Evolutionary conservation across 1,140 invertebrate genomes (phyloP), one percentile per base, ranked within the genome.

Genomic region (Platorchestia sp.): DNA sequence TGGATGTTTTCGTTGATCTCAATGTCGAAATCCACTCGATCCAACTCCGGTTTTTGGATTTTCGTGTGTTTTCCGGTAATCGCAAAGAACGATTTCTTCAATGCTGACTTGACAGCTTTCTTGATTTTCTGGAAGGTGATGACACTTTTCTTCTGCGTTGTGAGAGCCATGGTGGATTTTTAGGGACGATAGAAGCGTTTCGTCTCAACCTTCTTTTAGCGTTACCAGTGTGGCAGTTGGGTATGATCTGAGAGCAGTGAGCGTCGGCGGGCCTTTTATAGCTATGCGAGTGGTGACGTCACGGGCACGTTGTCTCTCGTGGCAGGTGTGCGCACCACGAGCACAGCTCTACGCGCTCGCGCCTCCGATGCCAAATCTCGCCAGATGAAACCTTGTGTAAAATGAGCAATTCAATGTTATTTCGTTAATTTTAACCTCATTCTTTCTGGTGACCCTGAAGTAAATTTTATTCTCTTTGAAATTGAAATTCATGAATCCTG

Each of bases 271-370:
- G 43, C 45, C 91, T 93, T 93, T 47, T 93, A 93, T 93, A 93
- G 7, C 91, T 44, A 40, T 44, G 1, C 5, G 36, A 19, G 41
- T 44, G 10, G 91, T 93, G 91, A 93, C 91, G 91, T 93, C 91
- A 93, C 91, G 91, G 91, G 91, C 91, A 93, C 91, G 91, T 93
- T 42, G 44, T 93, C 43, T 45, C 91, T 93, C 91, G 91, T 93
- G 91, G 91, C 91, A 93, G 91, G 91, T 93, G 91, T 93, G 91
- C 91, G 91, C 91, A 45, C 91, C 91, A 93, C 91, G 91, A 93
- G 91, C 45, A 47, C 91, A 40, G 19, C 91, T 6, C 91, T 42
- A n/a, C 91, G 91, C 41, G 91, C 45, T 45, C 91, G 45, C 91
- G 91, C 40, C 10, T 6, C 91, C 6, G 91, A 93, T 93, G 91